These are phyloP conservation scores for Noctua pronuba DNA, from an alignment of 2,888 invertebrate genomes.

Conservation along the genomic window DNA sequence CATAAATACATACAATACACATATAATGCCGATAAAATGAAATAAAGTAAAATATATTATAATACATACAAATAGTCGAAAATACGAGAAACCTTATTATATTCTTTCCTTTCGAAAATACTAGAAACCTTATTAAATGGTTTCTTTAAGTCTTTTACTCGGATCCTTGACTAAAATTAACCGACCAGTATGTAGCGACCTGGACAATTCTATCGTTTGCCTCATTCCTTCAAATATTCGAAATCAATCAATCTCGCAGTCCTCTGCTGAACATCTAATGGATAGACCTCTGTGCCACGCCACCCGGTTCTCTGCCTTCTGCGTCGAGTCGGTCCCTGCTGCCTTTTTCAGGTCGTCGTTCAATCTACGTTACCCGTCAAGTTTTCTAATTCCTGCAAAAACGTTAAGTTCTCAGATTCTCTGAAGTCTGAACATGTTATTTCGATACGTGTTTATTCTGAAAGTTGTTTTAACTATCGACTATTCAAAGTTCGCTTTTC, in stretches of 20 bases:
- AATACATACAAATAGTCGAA: too few relatives aligned
- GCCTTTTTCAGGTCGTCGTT: constrained; percentile 15
- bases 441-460: constrained; percentile 33
- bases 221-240: background rate
- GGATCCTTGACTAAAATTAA: background rate
- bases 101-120: too few relatives aligned
- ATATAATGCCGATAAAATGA: too few relatives aligned
- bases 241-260: background rate
- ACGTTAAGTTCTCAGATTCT: constrained; percentile 34
- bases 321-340: background rate
- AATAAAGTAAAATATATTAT: too few relatives aligned
- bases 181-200: background rate
- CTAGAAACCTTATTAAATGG: too few relatives aligned
- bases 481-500: constrained; percentile 46
- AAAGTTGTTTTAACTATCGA: constrained; percentile 16
- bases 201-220: background rate
- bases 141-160: background rate
- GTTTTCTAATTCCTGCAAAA: constrained; percentile 43
- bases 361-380: constrained; percentile 33
- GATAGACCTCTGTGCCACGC: background rate
- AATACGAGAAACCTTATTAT: too few relatives aligned
- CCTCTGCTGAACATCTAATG: background rate
- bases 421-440: constrained; percentile 17
- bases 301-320: background rate
- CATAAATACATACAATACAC: too few relatives aligned